A percentile compares a stretch with the other conserved stretches of the same genome.
Evolutionary conservation across 2,888 invertebrate genomes (phyloP).

Genomic region (Thalpophila matura): DNA sequence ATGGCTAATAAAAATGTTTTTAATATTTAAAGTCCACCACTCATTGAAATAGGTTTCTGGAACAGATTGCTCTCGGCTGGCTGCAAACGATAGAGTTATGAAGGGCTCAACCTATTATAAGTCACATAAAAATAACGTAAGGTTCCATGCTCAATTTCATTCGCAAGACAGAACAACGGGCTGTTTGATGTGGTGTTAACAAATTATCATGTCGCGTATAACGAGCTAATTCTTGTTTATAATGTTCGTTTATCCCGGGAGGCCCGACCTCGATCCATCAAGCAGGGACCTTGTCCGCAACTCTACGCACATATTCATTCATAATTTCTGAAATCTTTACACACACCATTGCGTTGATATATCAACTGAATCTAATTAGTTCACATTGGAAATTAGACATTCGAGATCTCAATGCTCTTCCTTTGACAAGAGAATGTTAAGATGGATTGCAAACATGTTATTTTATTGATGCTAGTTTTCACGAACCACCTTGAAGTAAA

Average conservation of each 20-base stretch:
- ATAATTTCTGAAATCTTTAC: slow-evolving; percentile 49
- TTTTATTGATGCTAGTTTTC: slow-evolving; percentile 40
- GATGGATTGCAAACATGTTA: slow-evolving; percentile 37
- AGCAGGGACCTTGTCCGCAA: slow-evolving; percentile 55
- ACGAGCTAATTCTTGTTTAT: slow-evolving; percentile 57
- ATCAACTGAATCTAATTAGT: slow-evolving; percentile 37
- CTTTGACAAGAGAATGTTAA: slow-evolving; percentile 24
- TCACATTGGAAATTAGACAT: slow-evolving; percentile 46
- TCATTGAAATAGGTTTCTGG: slow-evolving; percentile 47
- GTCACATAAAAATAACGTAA: slow-evolving; percentile 26
- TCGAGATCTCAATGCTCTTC: slow-evolving; percentile 39
- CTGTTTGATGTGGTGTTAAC: slow-evolving; percentile 57
- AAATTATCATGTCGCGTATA: slow-evolving; percentile 56
- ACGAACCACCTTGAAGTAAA: slow-evolving; percentile 49
- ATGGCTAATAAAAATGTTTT: slow-evolving; percentile 42
- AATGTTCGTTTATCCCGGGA: slow-evolving; percentile 42
- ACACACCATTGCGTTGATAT: slow-evolving; percentile 46
- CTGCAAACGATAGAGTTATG: slow-evolving; percentile 35
- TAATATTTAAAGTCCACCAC: slow-evolving; percentile 40
- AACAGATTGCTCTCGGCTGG: slow-evolving; percentile 15
- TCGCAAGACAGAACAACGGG: slow-evolving; percentile 49
- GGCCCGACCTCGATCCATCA: slow-evolving; percentile 60
- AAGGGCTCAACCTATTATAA: slow-evolving; percentile 42
- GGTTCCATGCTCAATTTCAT: slow-evolving; percentile 44
- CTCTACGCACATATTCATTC: slow-evolving; percentile 59